phyloP scores from a whole-genome alignment of 2,797 vertebrate species.

The Neosalanx taihuensis region DNA sequence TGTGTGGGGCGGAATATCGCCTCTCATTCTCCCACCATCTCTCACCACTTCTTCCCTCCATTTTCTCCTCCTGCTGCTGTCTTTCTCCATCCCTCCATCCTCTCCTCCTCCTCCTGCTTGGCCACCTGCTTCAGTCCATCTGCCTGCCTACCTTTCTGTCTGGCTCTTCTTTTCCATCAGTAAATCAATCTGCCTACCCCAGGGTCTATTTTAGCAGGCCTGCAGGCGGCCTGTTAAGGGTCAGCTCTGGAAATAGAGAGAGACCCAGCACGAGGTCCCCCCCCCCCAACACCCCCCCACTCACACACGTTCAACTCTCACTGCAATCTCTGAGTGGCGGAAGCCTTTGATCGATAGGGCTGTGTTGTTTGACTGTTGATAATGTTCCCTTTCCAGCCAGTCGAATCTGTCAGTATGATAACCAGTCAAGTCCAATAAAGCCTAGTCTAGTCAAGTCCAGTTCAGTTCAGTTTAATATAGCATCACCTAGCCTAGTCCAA shows the following conservation, averaged over 20 bases:
- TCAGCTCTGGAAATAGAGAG: constrained; percentile 37
- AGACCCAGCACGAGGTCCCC: background rate
- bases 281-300: background rate
- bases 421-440: background rate
- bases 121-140: constrained; percentile 9
- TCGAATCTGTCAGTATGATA: background rate
- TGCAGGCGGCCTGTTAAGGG: background rate
- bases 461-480: no score
- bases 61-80: constrained; percentile 13
- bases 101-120: no score
- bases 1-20: background rate
- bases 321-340: background rate
- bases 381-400: background rate
- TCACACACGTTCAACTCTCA: background rate
- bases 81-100: constrained; percentile 51
- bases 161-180: constrained; percentile 46
- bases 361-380: no score
- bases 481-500: no score
- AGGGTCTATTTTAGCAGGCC: constrained; percentile 60
- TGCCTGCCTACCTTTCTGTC: constrained; percentile 36
- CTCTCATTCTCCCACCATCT: background rate
- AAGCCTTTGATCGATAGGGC: no score
- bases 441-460: no score
- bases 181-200: constrained; percentile 56
- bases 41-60: constrained; percentile 1